Base-by-base conservation (phyloP, 1,140 invertebrate species). In the Drosophila azteca region DNA sequence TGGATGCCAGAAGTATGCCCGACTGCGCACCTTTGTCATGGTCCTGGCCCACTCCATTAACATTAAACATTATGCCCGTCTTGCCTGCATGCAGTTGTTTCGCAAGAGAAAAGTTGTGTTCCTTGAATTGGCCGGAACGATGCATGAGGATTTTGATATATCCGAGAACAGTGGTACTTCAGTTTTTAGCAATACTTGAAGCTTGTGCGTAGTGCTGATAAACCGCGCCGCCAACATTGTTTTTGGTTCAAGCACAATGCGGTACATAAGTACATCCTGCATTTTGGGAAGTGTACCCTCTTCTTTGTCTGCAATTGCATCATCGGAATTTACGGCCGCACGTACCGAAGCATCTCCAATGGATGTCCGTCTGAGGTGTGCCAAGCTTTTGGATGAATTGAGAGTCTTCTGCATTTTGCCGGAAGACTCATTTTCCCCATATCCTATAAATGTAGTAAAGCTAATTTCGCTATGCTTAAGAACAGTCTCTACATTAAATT, bases 1-100 rank as follows among this genome's bases (percentile, higher is more conserved):
- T 4, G 92, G 90, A 75, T 93, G 94, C 66, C 92, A 93, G 44
- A 94, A 93, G 90, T 94, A 93, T 31, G 94, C 94, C 17, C 94
- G 93, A 5, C 87, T 94, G 3, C 89, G 92, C 50, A 79, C 93
- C 20, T 94, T 94, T 77, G 82, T 94, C 9, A 59, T 91, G 8
- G 78, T 94, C 0, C 71, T 95, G n/a, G 90, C 93, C 54, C n/a
- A n/a, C n/a, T n/a, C n/a, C n/a, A n/a, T n/a, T n/a, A n/a, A n/a
- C n/a, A n/a, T n/a, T n/a, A n/a, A n/a, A n/a, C n/a, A n/a, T n/a
- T 69, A 84, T 3, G 41, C 72, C 2, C 77, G 57, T 1, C 29
- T 4, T 5, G 7, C 0, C 0, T 6, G 0, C 1, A 0, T 0
- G 7, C 80, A 84, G 4, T 77, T 83, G 24, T 83, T 83, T 1